Base-by-base conservation (phyloP, 92 coral and sea anemone species). In the Epizoanthus scotinus region DNA sequence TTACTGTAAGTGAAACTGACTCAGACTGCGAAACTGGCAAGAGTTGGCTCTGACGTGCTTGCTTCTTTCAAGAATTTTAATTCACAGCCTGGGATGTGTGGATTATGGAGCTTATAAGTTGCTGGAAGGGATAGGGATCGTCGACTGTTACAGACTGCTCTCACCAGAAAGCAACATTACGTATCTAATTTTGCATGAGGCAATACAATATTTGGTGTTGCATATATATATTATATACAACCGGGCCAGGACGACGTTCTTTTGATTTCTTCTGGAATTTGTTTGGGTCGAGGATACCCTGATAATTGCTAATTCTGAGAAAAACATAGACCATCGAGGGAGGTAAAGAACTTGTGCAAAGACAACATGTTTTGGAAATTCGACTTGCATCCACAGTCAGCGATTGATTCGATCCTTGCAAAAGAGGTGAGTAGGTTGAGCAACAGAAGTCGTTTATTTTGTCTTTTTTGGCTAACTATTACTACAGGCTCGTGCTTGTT, bases 361-460 rank as follows among this genome's bases (percentile, higher is more conserved):
- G 70, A 71, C 92, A 79, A 84, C 70, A 96, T 96, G 99, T 96
- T 96, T 91, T 96, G 99, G 99, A 96, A 93, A 84, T 96, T 96
- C 83, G 99, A 96, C 61, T 87, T 96, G 91, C 98, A 93, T 64
- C 99, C 99, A 0, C 91, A 85, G 36, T 93, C 98, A 26, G 93
- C 98, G 18, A 88, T 96, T 60, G 99, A 96, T 78, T 89, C 99
- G 38, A 86, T 96, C 71, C 87, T 96, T 57, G 84, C 92, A 72
- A 96, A 90, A 87, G 99, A 96, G 94, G 99, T 94, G 38, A 87
- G 87, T 82, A 65, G 36, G 15, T 14, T 81, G 14, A 28, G 42
- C 57, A 58, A 75, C 25, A 36, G 5, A 57, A 47, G 9, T 25
- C 0, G 3, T 78, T 71, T 28, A 40, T 53, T 25, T 63, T 13